A percentile compares a stretch with the other conserved stretches of the same genome.
phyloP scores from a whole-genome alignment of 1,140 invertebrate species.

The Monomorium pharaonis region DNA sequence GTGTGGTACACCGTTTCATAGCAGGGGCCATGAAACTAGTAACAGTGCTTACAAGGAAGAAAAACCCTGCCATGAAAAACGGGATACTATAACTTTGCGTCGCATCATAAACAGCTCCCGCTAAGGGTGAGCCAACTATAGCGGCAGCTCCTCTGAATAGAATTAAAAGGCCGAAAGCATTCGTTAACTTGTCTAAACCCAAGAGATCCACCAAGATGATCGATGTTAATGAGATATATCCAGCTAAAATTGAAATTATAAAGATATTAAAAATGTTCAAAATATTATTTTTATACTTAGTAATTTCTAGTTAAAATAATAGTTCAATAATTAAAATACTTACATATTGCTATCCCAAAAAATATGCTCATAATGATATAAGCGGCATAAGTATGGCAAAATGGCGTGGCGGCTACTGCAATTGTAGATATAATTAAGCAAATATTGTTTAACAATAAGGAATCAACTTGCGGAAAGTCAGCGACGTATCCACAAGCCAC shows the following conservation, averaged over 20 bases:
- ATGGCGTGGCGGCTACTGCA: conserved; percentile 93
- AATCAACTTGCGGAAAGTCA: conserved; percentile 94
- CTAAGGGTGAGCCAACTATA: conserved; percentile 93
- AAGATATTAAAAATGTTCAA: background rate
- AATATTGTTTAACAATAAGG: conserved; percentile 97
- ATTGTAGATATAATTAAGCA: conserved; percentile 96
- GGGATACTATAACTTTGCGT: conserved; percentile 94
- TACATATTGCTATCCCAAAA: conserved; percentile 98
- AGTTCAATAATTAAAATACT: conserved; percentile 85
- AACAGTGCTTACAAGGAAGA: conserved; percentile 94
- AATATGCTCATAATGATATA: conserved; percentile 94
- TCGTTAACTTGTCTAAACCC: conserved; percentile 97
- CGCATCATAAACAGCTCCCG: conserved; percentile 95
- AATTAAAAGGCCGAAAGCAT: conserved; percentile 98
- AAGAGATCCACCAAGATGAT: conserved; percentile 98
- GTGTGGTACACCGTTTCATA: conserved; percentile 88
- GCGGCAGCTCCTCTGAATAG: conserved; percentile 97
- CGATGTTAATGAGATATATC: conserved; percentile 98
- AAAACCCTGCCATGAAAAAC: conserved; percentile 95
- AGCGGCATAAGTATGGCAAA: conserved; percentile 91
- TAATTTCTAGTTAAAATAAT: background rate
- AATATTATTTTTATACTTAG: background rate
- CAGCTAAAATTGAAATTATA: conserved; percentile 89
- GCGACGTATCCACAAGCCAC: conserved; percentile 94
- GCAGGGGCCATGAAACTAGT: conserved; percentile 94